phyloP scores from a whole-genome alignment of 2,797 vertebrate species.

The Onychomys leucogaster region DNA sequence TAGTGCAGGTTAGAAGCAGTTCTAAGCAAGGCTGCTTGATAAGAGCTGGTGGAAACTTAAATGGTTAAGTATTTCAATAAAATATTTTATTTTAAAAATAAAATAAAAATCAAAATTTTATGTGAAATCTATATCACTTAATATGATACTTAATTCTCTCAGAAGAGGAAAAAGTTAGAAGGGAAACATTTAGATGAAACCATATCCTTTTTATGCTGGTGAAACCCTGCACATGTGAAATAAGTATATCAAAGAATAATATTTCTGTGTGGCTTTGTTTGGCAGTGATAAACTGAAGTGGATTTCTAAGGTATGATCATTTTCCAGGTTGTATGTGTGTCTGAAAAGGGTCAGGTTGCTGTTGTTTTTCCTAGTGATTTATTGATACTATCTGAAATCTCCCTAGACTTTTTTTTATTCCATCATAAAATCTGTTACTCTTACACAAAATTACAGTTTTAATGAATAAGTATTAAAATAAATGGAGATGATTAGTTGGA shows the following conservation, averaged over 20 bases:
- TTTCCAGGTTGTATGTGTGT: conserved; percentile 7
- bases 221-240: neutral
- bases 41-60: neutral
- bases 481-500: neutral
- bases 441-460: conserved; percentile 24
- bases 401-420: conserved; percentile 14
- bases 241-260: neutral
- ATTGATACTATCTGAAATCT: neutral
- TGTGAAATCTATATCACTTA: neutral
- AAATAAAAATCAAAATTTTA: conserved; percentile 39
- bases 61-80: conserved; percentile 21
- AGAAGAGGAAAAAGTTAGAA: neutral
- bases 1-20: neutral
- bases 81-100: no score
- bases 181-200: neutral
- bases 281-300: neutral
- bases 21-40: neutral
- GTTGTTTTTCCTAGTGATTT: conserved; percentile 45
- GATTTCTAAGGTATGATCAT: conserved; percentile 20
- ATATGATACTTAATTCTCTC: neutral
- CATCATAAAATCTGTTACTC: conserved; percentile 12
- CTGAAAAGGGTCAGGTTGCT: neutral
- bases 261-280: neutral
- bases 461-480: conserved; percentile 6
- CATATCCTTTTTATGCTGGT: neutral